Evolutionary conservation across 2,888 invertebrate genomes (phyloP), one percentile per base, ranked within the genome.

Genomic region (Eudemis profundana): DNA sequence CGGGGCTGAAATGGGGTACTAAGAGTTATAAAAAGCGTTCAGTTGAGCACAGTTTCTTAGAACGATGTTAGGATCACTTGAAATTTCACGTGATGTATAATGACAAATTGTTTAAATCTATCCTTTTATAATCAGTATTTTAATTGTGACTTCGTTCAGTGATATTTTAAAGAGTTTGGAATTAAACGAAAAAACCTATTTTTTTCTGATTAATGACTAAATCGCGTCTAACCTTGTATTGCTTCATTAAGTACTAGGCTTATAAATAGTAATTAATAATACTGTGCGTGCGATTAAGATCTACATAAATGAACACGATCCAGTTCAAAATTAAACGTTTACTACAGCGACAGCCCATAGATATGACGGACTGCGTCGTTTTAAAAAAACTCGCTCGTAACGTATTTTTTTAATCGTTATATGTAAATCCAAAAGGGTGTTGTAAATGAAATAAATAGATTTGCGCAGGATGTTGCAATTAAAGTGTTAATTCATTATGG

Each of bases 81-180:
- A 12, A 3, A 27, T 33, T 27, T 10, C 23, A 38, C 29, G 19
- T n/a, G 40, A 56, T 49, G 19, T 21, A 56, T 40, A 21, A 29
- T 63, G 56, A 56, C 62, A 56, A 49, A 61, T 53, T 61, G n/a
- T n/a, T n/a, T n/a, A n/a, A n/a, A 42, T 29, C 42, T 42, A 8
- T 12, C 42, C 12, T 27, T 42, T 42, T 29, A 10, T 2, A 33
- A 10, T 33, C 10, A 29, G 29, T 14, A 40, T 44, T 2, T 40
- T 38, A 8, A 27, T 56, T 29, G 15, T 44, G 42, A 0, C n/a
- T n/a, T n/a, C 17, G 42, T 29, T n/a, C 7, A 38, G 17, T 29
- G 4, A 12, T 1, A 10, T 33, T 33, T 33, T 33, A 4, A 23
- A 23, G 23, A 23, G 23, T 5, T 23, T 23, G 5, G 5, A 23